Percentiles rank a stretch among this genome's conserved stretches.
phyloP scores from a whole-genome alignment of 35 echinoderm and acorn worm species.

The Stichopus chloronotus region DNA sequence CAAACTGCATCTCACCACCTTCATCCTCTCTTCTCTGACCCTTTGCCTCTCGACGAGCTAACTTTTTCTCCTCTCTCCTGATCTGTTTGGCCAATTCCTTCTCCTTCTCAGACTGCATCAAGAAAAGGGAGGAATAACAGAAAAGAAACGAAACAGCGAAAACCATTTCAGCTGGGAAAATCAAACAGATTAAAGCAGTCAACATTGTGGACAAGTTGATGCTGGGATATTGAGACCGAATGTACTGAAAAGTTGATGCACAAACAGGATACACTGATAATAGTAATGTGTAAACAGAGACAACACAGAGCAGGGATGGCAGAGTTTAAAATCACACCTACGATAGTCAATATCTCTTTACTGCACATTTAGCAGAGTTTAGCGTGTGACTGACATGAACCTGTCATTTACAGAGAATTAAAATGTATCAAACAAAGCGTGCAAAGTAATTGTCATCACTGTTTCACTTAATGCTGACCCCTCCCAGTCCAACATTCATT shows the following conservation, averaged over 20 bases:
- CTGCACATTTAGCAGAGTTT: no score
- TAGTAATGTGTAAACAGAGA: background rate
- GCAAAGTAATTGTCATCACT: no score
- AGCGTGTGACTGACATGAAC: no score
- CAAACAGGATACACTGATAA: background rate
- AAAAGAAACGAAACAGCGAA: background rate
- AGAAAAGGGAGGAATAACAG: background rate
- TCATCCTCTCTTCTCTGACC: conserved; percentile 34
- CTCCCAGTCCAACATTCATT: no score
- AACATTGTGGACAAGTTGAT: background rate
- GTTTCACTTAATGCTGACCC: no score
- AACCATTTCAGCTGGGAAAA: background rate
- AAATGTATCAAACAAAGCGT: no score
- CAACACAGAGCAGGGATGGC: background rate
- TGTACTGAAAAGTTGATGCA: background rate
- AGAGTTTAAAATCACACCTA: no score
- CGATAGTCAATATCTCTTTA: no score
- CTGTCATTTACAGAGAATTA: no score
- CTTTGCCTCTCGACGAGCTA: conserved; percentile 48
- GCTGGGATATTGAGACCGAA: background rate
- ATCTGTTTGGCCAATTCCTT: conserved; percentile 82
- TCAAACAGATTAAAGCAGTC: background rate
- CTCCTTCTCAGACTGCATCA: conserved; percentile 84
- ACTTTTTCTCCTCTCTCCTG: conserved; percentile 85
- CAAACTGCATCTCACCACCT: conserved; percentile 69